Base-by-base conservation (phyloP, 2,888 invertebrate genomes). In the Acanthoscelides obtectus region DNA sequence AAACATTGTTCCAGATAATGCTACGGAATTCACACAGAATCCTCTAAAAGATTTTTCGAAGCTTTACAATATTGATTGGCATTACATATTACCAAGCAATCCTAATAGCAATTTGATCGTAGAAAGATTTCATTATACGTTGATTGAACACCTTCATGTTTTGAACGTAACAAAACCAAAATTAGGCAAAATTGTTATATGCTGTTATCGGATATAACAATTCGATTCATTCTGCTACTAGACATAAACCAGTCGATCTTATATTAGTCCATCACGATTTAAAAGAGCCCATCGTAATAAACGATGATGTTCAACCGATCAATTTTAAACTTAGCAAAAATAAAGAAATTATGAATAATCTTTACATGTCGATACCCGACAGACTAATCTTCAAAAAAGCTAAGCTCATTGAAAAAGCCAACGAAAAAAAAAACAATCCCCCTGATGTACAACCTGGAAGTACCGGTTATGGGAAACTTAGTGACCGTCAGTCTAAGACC, bases 51-150 rank as follows among this genome's bases (percentile, higher is more conserved):
- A 74, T 27, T 72, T 75, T 66, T 20, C 68, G 3, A 67, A 64
- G 63, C 25, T 71, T 63, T 71, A 75, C 20, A 75, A 75, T 69
- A 75, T 75, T 8, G 8, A 69, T 19, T 65, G 72, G 17, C 73
- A 76, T 67, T 73, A 70, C 21, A 72, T 68, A 25, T 70, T 70
- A 5, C 67, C 72, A 65, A n/a, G 67, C 1, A 71, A 74, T 20
- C 76, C 72, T n/a, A 64, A 75, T 4, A 73, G 69, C 17, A 73
- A 74, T 45, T 63, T 70, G 6, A 69, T 70, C 5, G 69, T 75
- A 3, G 75, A 74, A 69, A 20, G 73, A 1, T 73, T 73, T 22
- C 73, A 72, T 20, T 73, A 69, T 17, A 73, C 70, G 0, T 20
- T 73, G 20, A 25, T 71, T 2, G 72, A 74, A 70, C 70, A 72